Conservation (phyloP, 2,113 vertebrate species). For the Siphamia tubifer region DNA sequence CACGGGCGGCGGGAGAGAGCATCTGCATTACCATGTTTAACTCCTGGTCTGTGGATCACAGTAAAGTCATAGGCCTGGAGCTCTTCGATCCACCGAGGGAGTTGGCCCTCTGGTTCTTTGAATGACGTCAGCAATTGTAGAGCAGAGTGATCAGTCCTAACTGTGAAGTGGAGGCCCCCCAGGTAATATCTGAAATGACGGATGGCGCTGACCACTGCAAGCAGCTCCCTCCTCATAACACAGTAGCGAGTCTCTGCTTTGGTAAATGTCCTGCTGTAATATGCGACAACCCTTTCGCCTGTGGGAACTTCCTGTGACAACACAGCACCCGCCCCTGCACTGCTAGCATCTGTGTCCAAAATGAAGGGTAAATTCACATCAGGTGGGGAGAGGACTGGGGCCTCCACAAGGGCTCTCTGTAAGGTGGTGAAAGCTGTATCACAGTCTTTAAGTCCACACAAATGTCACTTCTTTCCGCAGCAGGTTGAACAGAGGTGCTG, state of each 20-base stretch:
- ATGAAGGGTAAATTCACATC: no score
- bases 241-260: not conserved
- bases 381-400: no score
- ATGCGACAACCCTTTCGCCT: conserved; percentile 2
- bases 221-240: not conserved
- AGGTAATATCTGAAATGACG: conserved; percentile 16
- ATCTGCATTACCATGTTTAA: not conserved
- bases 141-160: conserved; percentile 11
- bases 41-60: not conserved
- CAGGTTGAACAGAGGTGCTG: no score
- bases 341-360: no score
- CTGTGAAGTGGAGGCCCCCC: not conserved
- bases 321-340: not conserved
- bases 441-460: no score
- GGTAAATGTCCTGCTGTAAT: not conserved
- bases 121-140: conserved; percentile 20
- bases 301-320: not conserved
- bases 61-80: not conserved
- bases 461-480: no score
- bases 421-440: no score
- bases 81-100: not conserved
- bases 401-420: no score
- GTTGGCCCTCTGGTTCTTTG: not conserved
- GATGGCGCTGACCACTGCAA: not conserved
- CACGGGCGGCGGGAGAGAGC: not conserved